A percentile compares a stretch with the other conserved stretches of the same genome.
phyloP scores from a whole-genome alignment of 2,888 invertebrate species.

The Graphium colonna region DNA sequence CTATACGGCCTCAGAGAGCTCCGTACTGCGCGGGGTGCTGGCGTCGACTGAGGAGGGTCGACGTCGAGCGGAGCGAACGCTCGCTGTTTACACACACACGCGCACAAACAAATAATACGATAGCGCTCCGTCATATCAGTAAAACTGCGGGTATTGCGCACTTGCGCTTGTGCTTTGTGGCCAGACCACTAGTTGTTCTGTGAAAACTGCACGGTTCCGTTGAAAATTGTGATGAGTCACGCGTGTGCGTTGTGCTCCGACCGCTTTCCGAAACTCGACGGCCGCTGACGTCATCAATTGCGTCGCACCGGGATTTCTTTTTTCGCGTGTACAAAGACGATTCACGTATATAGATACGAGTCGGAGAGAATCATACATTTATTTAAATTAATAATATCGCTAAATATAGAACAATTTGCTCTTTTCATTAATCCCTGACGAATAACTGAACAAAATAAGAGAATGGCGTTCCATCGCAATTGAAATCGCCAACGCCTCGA shows the following conservation, averaged over 20 bases:
- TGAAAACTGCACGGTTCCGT: too few species aligned
- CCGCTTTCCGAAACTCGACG: constrained; percentile 31
- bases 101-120: constrained; percentile 65
- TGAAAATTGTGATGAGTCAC: constrained; percentile 31
- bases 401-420: background rate
- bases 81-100: constrained; percentile 57
- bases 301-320: constrained; percentile 1
- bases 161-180: constrained; percentile 1
- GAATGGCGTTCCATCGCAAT: too few species aligned
- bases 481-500: background rate
- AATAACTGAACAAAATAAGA: too few species aligned
- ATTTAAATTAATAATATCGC: too few species aligned
- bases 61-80: constrained; percentile 27
- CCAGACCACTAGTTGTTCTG: too few species aligned
- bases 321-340: background rate
- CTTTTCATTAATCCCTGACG: background rate
- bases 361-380: too few species aligned
- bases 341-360: too few species aligned
- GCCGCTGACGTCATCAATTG: constrained; percentile 25
- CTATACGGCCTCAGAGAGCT: constrained; percentile 70
- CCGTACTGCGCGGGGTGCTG: constrained; percentile 57
- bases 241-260: constrained; percentile 34
- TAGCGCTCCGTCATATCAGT: constrained; percentile 25
- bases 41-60: constrained; percentile 54
- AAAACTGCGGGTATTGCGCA: constrained; percentile 17